phyloP scores from a whole-genome alignment of 2,888 invertebrate genomes.

The Poecilus cupreus region DNA sequence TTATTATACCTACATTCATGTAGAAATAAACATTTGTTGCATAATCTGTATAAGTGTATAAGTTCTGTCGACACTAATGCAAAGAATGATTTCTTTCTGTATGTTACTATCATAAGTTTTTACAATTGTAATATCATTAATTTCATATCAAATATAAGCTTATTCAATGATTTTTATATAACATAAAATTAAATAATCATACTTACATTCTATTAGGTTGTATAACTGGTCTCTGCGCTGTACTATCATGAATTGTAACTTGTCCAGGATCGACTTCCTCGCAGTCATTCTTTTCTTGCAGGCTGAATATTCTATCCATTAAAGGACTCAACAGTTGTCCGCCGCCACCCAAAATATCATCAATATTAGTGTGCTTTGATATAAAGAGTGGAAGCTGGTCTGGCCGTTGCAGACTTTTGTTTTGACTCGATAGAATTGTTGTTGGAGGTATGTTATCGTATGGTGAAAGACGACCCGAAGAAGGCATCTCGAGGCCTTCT shows the following conservation, averaged over 20 bases:
- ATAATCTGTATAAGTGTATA: too few relatives aligned
- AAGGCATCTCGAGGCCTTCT: constrained; percentile 80
- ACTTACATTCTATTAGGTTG: constrained; percentile 71
- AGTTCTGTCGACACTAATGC: too few relatives aligned
- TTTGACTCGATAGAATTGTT: constrained; percentile 70
- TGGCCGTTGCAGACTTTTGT: constrained; percentile 65
- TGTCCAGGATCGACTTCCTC: constrained; percentile 86
- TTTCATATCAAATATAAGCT: too few relatives aligned
- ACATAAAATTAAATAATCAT: too few relatives aligned
- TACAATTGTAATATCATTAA: too few relatives aligned
- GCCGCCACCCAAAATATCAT: constrained; percentile 86
- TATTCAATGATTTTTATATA: too few relatives aligned
- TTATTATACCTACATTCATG: too few relatives aligned
- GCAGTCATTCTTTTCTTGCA: constrained; percentile 72
- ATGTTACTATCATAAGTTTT: too few relatives aligned
- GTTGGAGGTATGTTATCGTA: constrained; percentile 80
- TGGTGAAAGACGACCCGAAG: constrained; percentile 77
- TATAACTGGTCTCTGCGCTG: constrained; percentile 81
- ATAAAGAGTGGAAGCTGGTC: constrained; percentile 80
- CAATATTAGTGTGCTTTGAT: constrained; percentile 90
- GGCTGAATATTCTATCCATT: constrained; percentile 75
- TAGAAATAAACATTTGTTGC: too few relatives aligned
- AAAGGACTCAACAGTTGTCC: constrained; percentile 79
- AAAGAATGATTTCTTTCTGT: too few relatives aligned
- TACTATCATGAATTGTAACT: constrained; percentile 81